Base-by-base conservation (phyloP, 2,888 invertebrate species). In the Nebria salina region DNA sequence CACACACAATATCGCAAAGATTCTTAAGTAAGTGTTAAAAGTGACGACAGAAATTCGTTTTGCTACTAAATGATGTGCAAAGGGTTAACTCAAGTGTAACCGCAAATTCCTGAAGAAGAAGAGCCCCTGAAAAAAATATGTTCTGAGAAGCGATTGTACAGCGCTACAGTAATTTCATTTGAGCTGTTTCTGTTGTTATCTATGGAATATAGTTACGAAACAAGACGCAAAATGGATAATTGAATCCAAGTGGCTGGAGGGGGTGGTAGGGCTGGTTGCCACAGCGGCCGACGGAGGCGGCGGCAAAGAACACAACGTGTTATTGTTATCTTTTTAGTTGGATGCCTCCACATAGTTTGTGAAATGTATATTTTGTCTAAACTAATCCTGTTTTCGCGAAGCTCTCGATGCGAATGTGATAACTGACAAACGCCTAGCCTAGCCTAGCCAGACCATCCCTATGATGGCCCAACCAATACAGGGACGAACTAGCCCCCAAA, bases 311-410 rank as follows among this genome's bases (percentile, higher is more conserved):
- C 54, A 54, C 72, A 34, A n/a, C 34, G 25, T 72, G 25, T 34
- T 72, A 84, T 81, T 83, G 84, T 87, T 87, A 87, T 87, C 87
- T 87, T 87, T 86, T 87, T 87, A 86, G 85, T 87, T 85, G 86
- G 86, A 84, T 86, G 86, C 85, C 84, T 86, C 85, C 85, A 84
- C 85, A 86, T 86, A 87, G 87, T 87, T 87, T 85, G 86, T 86
- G 80, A 80, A 80, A 75, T 66, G 80, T 80, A 80, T 72, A 87
- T 87, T 85, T 87, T 86, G 86, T 86, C 85, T 85, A 83, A 85
- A 85, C 85, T 85, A 86, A 86, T 86, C 85, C 85, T 54, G 54
- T 54, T 54, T 54, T 80, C 84, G 83, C 84, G 86, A 86, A 86
- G 86, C 76, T 81, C 77, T 81, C 68, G 77, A 74, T 77, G 65